Evolutionary conservation across 2,888 invertebrate species (phyloP), one percentile per base, ranked within the genome.

Genomic region (Catocala sponsa): DNA sequence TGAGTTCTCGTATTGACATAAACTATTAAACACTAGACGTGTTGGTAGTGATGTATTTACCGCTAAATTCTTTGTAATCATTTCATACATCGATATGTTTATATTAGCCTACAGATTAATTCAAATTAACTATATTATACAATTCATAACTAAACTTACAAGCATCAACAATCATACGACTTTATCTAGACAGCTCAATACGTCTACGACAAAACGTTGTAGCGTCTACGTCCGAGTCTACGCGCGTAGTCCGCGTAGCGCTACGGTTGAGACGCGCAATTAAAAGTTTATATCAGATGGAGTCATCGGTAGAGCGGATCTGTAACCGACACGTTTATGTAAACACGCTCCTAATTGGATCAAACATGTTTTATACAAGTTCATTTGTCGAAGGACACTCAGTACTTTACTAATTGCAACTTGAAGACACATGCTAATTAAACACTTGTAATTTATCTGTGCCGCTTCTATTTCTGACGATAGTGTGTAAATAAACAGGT

Each of bases 271-370:
- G 72, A 76, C 76, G 72, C 72, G 87, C 82, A 88, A 87, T 88
- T 88, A 87, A 88, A 88, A 87, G 76, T 87, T 87, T 80, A 84
- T 79, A 81, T 78, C 75, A 72, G 69, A 78, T 74, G 76, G 72
- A 83, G 76, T 78, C 74, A 83, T 83, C 84, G 80, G 79, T 76
- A 82, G 78, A 83, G 70, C 66, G 81, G 67, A 76, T 66, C 76
- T 88, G 86, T 87, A 87, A 88, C 79, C 81, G 86, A 78, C 74
- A 77, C 73, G 64, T 81, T 74, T 78, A 81, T 84, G 83, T 82
- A 85, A 83, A 83, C 79, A 76, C 60, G 73, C 74, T 72, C 75
- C 81, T 87, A 87, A 85, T 85, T 86, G 83, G 76, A 82, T 74
- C 76, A 72, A 75, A 72, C 64, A 66, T 56, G 56, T 73, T 80